A percentile compares a stretch with the other conserved stretches of the same genome.
Conservation (phyloP, 2,797 vertebrate genomes). For the Labroides dimidiatus region DNA sequence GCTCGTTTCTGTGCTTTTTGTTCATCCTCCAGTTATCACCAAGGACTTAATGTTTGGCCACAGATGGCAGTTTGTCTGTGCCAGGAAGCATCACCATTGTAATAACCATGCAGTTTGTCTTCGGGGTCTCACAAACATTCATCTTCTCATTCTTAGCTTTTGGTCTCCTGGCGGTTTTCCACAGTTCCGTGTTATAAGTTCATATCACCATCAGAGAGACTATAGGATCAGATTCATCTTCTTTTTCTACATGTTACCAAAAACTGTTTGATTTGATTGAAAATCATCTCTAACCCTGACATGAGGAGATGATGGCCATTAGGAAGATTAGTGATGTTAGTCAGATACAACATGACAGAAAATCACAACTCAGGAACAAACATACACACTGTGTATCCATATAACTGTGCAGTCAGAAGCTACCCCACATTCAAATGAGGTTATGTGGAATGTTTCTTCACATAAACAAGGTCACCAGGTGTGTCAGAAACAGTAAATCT, state of each 20-base stretch:
- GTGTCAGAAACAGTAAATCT: constrained; percentile 29
- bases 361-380: constrained; percentile 53
- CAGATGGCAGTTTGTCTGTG: constrained; percentile 22
- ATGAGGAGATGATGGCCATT: constrained; percentile 78
- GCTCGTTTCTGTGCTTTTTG: constrained; percentile 3
- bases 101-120: constrained; percentile 29
- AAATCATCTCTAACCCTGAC: constrained; percentile 81
- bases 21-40: too few relatives aligned
- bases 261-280: constrained; percentile 80
- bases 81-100: constrained; percentile 18
- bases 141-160: constrained; percentile 34
- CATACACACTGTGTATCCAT: background rate
- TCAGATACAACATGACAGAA: constrained; percentile 79
- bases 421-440: constrained; percentile 24
- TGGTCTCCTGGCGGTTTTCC: constrained; percentile 33
- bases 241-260: constrained; percentile 52
- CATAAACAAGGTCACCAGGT: background rate
- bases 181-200: constrained; percentile 40
- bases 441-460: too few relatives aligned
- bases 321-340: constrained; percentile 86
- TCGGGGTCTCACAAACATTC: constrained; percentile 35
- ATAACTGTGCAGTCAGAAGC: background rate
- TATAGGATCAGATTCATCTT: constrained; percentile 38
- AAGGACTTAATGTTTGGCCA: constrained; percentile 3
- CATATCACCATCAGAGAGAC: constrained; percentile 38